Evolutionary conservation across 2,113 vertebrate genomes (phyloP).

Genomic region (Cisticola juncidis): DNA sequence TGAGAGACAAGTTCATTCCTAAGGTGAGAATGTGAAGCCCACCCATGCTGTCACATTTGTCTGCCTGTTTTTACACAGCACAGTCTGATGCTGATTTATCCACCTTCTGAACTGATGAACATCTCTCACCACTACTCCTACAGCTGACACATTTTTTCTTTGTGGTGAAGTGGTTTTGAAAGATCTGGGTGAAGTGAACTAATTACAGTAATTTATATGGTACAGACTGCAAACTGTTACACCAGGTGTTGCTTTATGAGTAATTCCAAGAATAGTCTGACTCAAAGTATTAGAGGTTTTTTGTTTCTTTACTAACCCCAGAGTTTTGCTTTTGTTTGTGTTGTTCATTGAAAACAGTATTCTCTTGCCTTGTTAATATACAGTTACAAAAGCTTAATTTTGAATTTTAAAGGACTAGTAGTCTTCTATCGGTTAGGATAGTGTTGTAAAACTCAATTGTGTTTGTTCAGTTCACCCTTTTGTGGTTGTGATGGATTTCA

Average conservation of each 20-base stretch:
- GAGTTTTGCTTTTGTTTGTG: not conserved
- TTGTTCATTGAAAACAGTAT: not conserved
- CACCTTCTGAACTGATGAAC: not conserved
- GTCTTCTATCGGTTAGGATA: not conserved
- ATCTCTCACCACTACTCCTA: not conserved
- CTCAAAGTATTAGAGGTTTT: not conserved
- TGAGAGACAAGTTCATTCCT: not conserved
- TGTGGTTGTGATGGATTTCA: not conserved
- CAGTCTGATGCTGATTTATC: not conserved
- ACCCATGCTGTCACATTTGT: not conserved
- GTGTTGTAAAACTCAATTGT: not conserved
- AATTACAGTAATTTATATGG: not conserved
- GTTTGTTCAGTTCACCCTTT: not conserved
- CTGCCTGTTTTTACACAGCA: not conserved
- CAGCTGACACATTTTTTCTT: not conserved
- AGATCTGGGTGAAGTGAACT: not conserved
- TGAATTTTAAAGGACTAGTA: not conserved
- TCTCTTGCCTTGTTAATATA: not conserved
- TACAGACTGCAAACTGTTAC: not conserved
- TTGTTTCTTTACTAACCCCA: not conserved
- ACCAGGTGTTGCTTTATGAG: not conserved
- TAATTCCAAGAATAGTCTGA: not conserved
- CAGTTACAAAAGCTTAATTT: not conserved
- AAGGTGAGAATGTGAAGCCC: not conserved
- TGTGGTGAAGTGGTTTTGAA: conserved; percentile 9